Evolutionary conservation across 1,140 invertebrate genomes (phyloP), one percentile per base, ranked within the genome.

Genomic region (Heliothis subflexa): DNA sequence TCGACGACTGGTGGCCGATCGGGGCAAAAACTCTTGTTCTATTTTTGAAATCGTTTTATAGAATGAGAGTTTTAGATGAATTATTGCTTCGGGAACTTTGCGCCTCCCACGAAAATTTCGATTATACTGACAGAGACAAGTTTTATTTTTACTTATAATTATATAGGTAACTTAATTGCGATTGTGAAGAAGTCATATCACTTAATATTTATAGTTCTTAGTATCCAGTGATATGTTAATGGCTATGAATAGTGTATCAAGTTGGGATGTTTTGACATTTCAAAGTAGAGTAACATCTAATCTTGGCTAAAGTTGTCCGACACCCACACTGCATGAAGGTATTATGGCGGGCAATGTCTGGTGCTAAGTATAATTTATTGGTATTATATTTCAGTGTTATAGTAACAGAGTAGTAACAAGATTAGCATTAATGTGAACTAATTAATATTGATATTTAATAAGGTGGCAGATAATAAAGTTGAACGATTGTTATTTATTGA

Each of bases 1-100:
- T 93, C 83, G 81, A 84, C 82, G 79, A 85, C 78, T 82, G 86
- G 88, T 91, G 87, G 89, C 81, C 86, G 62, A 81, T 71, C 66
- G 59, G 78, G 61, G 77, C 81, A 83, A 88, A 86, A 86, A 85
- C 52, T 86, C 85, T 83, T 79, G 61, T 79, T 74, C 50, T 66
- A 79, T 79, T 74, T 79, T 79, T 81, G 77, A 57, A 78, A 78
- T 40, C 70, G 66, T 80, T 84, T 84, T 81, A 72, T 81, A 57
- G 78, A 54, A 73, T 79, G 62, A 78, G 78, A 81, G 52, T 79
- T 84, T 81, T 81, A 81, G 80, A 86, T 84, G 83, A 82, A 78
- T 77, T 81, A 80, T 83, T 74, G 70, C 33, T 75, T 79, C 28
- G 74, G 52, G 28, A 66, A 68, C 28, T 66, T 75, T 50, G 47